phyloP scores from a whole-genome alignment of 2,113 vertebrate species.

The Fukomys damarensis region DNA sequence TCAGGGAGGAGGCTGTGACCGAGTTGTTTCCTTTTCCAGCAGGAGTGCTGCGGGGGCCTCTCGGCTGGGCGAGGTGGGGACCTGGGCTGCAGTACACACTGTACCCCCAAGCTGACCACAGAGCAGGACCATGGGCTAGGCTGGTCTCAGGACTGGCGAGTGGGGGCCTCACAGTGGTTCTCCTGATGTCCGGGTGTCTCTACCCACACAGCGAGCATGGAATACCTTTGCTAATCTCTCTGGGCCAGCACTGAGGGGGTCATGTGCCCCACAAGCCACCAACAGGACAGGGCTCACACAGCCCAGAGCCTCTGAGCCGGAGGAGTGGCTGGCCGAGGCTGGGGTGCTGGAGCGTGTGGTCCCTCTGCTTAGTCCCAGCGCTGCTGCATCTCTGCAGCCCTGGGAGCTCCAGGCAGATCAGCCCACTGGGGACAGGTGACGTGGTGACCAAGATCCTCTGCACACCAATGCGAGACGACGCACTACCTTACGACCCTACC shows the following conservation, averaged over 20 bases:
- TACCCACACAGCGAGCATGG: neutral
- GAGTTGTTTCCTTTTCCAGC: neutral
- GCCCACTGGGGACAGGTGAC: neutral
- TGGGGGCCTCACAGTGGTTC: neutral
- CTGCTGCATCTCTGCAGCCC: no score
- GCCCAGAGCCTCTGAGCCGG: fast-evolving
- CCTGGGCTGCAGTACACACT: neutral
- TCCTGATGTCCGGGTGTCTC: neutral
- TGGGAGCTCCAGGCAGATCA: fast-evolving
- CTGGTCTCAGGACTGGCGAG: neutral
- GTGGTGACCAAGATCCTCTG: no score
- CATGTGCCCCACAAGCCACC: fast-evolving
- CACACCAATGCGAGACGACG: no score
- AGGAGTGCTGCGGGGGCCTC: neutral
- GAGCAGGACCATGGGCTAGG: neutral
- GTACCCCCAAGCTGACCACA: neutral
- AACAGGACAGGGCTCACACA: fast-evolving
- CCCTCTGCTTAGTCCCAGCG: fast-evolving
- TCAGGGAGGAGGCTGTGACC: neutral
- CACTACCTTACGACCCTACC: neutral
- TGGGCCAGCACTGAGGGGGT: neutral
- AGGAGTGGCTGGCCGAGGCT: neutral
- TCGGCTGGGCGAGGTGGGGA: neutral
- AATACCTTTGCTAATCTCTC: no score
- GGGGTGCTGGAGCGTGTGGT: fast-evolving